A percentile compares a stretch with the other conserved stretches of the same genome.
phyloP scores from a whole-genome alignment of 2,888 invertebrate species.

The Zygothrica quintamaculata region DNA sequence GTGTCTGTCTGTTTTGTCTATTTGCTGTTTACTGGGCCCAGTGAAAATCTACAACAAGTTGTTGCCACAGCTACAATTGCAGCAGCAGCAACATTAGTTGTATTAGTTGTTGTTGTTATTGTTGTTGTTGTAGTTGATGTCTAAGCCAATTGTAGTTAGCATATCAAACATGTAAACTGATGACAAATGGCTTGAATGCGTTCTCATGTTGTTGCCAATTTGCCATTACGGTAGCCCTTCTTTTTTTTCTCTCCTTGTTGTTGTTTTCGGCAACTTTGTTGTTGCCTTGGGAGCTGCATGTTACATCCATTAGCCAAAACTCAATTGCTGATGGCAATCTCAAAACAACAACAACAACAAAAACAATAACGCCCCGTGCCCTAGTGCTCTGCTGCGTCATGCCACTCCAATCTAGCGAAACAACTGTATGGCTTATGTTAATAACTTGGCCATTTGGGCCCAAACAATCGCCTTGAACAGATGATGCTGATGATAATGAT shows the following conservation, averaged over 20 bases:
- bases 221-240: constrained; percentile 51
- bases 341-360: not conserved
- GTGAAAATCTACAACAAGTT: constrained; percentile 50
- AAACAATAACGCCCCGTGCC: constrained; percentile 26
- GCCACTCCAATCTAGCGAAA: constrained; percentile 9
- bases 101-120: constrained; percentile 10
- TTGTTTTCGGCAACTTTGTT: constrained; percentile 14
- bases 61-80: constrained; percentile 13
- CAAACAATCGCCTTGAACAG: constrained; percentile 14
- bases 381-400: constrained; percentile 24
- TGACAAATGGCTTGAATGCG: constrained; percentile 47
- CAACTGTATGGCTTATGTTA: constrained; percentile 1
- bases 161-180: constrained; percentile 51
- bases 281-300: constrained; percentile 22
- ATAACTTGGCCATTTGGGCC: constrained; percentile 9
- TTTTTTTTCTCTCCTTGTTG: too few relatives aligned
- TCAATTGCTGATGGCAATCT: constrained; percentile 46
- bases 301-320: constrained; percentile 41
- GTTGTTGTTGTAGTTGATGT: constrained; percentile 24
- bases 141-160: constrained; percentile 47
- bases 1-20: constrained; percentile 15
- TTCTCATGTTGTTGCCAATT: constrained; percentile 55
- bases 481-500: not conserved
- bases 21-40: constrained; percentile 15
- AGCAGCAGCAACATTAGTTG: not conserved